These are phyloP conservation scores for Tinea pellionella DNA, from an alignment of 2,888 invertebrate species.

Conservation along the genomic window DNA sequence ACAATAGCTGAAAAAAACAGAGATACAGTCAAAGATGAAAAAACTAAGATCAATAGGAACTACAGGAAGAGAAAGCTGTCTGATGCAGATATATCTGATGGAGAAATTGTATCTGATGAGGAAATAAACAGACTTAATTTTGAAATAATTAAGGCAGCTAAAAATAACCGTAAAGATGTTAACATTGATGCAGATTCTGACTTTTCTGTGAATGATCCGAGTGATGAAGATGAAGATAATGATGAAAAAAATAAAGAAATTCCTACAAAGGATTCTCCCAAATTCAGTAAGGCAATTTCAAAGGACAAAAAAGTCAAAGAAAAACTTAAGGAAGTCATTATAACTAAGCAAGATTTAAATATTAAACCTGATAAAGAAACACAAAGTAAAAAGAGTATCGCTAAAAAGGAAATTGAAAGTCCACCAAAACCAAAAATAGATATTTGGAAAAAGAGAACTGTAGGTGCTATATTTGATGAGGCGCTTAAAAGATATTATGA, in stretches of 20 bases:
- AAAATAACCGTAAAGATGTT: constrained; percentile 56
- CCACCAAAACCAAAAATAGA: constrained; percentile 68
- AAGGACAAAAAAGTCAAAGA: constrained; percentile 20
- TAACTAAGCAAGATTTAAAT: constrained; percentile 18
- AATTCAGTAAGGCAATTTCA: constrained; percentile 16
- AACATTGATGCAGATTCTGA: constrained; percentile 81
- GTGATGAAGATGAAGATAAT: constrained; percentile 53
- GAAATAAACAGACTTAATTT: constrained; percentile 55
- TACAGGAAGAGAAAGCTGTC: constrained; percentile 71
- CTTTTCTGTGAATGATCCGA: constrained; percentile 75
- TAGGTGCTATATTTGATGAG: constrained; percentile 80
- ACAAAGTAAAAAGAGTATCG: constrained; percentile 23
- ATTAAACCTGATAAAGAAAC: constrained; percentile 19
- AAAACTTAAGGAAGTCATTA: constrained; percentile 18
- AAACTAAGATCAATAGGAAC: constrained; percentile 37
- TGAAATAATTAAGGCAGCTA: constrained; percentile 44
- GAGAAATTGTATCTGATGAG: constrained; percentile 56
- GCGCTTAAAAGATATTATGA: constrained; percentile 82
- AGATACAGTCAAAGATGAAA: constrained; percentile 16
- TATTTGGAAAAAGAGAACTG: constrained; percentile 88
- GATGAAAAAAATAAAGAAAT: constrained; percentile 17
- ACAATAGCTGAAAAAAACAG: constrained; percentile 23
- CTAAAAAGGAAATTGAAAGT: constrained; percentile 19
- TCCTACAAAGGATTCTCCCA: constrained; percentile 19
- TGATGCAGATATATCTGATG: constrained; percentile 38